These are phyloP conservation scores for Papilio dardanus DNA, from an alignment of 1,140 invertebrate species.

Conservation along the genomic window DNA sequence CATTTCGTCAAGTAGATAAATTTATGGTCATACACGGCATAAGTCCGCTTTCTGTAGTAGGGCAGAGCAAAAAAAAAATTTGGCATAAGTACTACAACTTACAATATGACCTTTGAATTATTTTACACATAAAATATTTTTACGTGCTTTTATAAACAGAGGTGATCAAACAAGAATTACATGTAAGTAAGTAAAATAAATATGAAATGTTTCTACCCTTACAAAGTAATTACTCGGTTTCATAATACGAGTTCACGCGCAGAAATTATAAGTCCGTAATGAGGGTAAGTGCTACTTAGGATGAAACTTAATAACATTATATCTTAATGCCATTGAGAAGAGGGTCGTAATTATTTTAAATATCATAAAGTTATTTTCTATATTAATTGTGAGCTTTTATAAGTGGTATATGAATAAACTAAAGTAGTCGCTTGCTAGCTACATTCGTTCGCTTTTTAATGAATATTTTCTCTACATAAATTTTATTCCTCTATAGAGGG, in stretches of 20 bases:
- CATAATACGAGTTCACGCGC: neutral
- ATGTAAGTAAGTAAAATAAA: neutral
- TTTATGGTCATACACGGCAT: no score
- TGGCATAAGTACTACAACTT: no score
- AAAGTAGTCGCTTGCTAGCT: neutral
- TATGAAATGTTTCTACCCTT: neutral
- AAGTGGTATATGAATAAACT: neutral
- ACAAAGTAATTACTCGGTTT: slow-evolving; percentile 3
- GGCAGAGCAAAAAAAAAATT: no score
- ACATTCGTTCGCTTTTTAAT: no score
- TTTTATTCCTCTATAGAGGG: no score
- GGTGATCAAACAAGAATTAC: neutral
- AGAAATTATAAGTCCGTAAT: slow-evolving; percentile 6
- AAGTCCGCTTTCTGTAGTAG: no score
- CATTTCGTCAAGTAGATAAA: neutral
- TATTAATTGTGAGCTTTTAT: neutral
- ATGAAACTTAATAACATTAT: slow-evolving; percentile 5
- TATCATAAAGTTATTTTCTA: neutral
- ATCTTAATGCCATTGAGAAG: slow-evolving; percentile 20
- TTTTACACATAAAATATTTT: no score
- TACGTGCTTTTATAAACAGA: neutral
- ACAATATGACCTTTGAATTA: no score
- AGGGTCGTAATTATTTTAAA: slow-evolving; percentile 8
- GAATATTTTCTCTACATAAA: no score
- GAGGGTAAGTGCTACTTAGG: slow-evolving; percentile 22